Base-by-base conservation (phyloP, 2,113 vertebrate species). In the Martes martes region DNA sequence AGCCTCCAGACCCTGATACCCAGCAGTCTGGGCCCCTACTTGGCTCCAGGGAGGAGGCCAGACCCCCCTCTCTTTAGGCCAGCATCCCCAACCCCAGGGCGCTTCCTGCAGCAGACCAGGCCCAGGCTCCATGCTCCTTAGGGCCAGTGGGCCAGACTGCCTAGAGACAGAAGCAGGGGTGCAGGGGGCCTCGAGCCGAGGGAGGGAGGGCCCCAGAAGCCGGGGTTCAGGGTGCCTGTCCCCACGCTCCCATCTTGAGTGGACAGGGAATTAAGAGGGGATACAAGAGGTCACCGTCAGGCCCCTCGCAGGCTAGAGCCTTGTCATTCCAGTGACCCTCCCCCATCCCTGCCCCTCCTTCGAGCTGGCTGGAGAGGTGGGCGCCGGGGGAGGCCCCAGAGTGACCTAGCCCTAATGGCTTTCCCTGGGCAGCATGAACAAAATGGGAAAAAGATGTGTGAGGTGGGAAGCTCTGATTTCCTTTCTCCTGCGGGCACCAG, bases 401-500 rank as follows among this genome's bases (percentile, higher is more conserved):
- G 82, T 94, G 90, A 96, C 96, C 94, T 76, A 92, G 79, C 61
- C 79, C 95, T 93, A 89, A 97, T 52, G 90, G 83, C 80, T 90
- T 90, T 94, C 94, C 90, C 92, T 84, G 50, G 90, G 87, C 87
- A 96, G 87, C 74, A 74, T 0, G 57, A 94, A 96, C 86, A 67
- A 97, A 97, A 97, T 96, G 96, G 88, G 96, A 84, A 92, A 97
- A 98, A 96, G 97, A 97, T 96, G 96, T 98, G 94, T 95, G 94
- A 97, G 95, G 95, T 96, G 93, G 95, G 85, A 96, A 95, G 94
- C 71, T 96, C 95, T 87, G 84, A 96, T 97, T 97, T 97, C 93
- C 97, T 95, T 88, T 97, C 86, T 85, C 63, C 85, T 57, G n/a
- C 18, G 0, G 95, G 96, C 47, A 8, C 84, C 59, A 67, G 92